phyloP scores from a whole-genome alignment of 2,888 invertebrate genomes.

The Lasioglossum figueresi region DNA sequence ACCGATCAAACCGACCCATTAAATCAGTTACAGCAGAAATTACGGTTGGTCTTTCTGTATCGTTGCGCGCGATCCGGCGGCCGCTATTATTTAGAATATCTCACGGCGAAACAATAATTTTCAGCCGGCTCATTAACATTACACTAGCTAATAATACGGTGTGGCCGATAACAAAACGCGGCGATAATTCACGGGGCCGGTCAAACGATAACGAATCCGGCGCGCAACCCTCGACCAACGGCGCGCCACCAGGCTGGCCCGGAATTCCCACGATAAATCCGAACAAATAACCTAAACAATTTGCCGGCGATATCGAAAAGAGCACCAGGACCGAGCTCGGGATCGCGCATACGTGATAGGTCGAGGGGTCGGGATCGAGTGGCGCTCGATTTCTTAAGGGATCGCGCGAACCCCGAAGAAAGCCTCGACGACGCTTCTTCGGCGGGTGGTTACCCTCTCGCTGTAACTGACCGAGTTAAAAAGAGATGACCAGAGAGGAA shows the following conservation, averaged over 20 bases:
- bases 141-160: slow-evolving; percentile 36
- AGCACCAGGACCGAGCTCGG: slow-evolving; percentile 50
- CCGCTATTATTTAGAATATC: slow-evolving; percentile 24
- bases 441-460: slow-evolving; percentile 47
- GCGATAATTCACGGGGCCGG: slow-evolving; percentile 32
- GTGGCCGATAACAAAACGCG: slow-evolving; percentile 31
- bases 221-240: not conserved
- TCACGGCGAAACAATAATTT: slow-evolving; percentile 26
- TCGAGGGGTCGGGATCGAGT: slow-evolving; percentile 61
- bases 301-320: slow-evolving; percentile 72
- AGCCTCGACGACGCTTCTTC: slow-evolving; percentile 51
- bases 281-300: slow-evolving; percentile 77
- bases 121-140: slow-evolving; percentile 37
- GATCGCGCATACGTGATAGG: slow-evolving; percentile 75
- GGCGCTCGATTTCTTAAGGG: slow-evolving; percentile 38
- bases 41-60: slow-evolving; percentile 14
- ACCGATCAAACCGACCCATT: slow-evolving; percentile 19
- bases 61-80: slow-evolving; percentile 7
- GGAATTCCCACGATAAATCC: slow-evolving; percentile 70
- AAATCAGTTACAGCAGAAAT: slow-evolving; percentile 17
- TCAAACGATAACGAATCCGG: slow-evolving; percentile 38
- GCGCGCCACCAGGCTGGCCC: slow-evolving; percentile 11
- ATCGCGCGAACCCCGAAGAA: slow-evolving; percentile 54
- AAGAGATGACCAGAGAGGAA: slow-evolving; percentile 13
- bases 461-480: slow-evolving; percentile 15